Evolutionary conservation across 2,888 invertebrate species (phyloP), one percentile per base, ranked within the genome.

Genomic region (Nowickia ferox): DNA sequence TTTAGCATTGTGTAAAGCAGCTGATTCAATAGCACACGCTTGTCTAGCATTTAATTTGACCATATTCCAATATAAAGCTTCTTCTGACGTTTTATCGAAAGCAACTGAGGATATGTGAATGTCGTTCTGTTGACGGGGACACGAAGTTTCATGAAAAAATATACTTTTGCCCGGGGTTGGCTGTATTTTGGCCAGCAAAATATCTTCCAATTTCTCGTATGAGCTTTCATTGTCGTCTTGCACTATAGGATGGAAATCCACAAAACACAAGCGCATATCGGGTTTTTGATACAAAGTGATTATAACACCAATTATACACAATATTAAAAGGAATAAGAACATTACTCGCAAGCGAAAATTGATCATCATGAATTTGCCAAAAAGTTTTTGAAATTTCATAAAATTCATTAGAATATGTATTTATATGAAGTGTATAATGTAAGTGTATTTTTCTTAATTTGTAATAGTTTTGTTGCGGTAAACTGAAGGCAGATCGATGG

Each of bases 141-240:
- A 93, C 22, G 92, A 91, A 8, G 93, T 93, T 87, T 93, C 93
- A 63, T 93, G 93, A 84, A 93, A 93, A 83, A 93, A 93, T 82
- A 93, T 92, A 63, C 89, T 91, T 11, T 91, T 91, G 4, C 84
- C 86, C 48, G 88, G 87, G 8, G 71, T 87, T 4, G 93, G 93
- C 51, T 89, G 90, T 2, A 87, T 86, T 8, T 88, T 87, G 1
- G 89, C 88, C 15, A 88, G 71, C 19, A 92, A 81, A 4, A 92
- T 89, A 88, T 92, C 91, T 9, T 91, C 90, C 42, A 92, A 83
- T 19, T 72, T 79, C 53, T 59, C 57, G 40, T 11, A 46, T 6
- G 17, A 40, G n/a, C 42, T 65, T 30, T 19, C 38, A 74, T 74
- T 30, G 9, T 68, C 19, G 53, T 44, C 74, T 38, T 75, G 72